phyloP scores from a whole-genome alignment of 2,113 vertebrate genomes.

The Engraulis encrasicolus region DNA sequence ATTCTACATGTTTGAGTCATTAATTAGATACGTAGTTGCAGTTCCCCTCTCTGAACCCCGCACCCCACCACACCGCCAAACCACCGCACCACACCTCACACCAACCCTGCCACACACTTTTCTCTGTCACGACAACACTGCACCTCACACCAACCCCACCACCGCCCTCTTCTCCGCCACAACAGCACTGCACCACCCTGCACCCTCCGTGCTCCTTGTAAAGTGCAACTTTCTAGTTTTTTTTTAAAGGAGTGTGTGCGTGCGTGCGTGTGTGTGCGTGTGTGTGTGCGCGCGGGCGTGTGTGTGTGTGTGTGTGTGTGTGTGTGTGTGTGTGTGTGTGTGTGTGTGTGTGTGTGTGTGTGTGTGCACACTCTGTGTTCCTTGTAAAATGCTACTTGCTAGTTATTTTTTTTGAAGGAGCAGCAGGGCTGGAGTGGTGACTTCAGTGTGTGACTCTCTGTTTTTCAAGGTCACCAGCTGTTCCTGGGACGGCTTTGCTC shows the following conservation, averaged over 20 bases:
- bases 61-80: neutral
- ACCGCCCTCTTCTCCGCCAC: too few relatives aligned
- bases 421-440: neutral
- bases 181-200: too few relatives aligned
- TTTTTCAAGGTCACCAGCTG: slow-evolving; percentile 5
- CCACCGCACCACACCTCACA: neutral
- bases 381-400: neutral
- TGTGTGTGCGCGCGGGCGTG: too few relatives aligned
- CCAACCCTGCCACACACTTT: too few relatives aligned
- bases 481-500: neutral
- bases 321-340: too few relatives aligned
- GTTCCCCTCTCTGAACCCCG: neutral
- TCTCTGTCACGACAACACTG: neutral
- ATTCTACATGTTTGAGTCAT: slow-evolving; percentile 29
- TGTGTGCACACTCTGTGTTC: too few relatives aligned
- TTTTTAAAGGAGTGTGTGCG: too few relatives aligned
- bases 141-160: too few relatives aligned
- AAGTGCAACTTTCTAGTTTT: neutral
- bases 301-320: too few relatives aligned
- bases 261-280: too few relatives aligned
- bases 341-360: too few relatives aligned
- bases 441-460: neutral
- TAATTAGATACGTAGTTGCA: slow-evolving; percentile 58
- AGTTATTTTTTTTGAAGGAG: neutral
- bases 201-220: too few relatives aligned